phyloP scores from a whole-genome alignment of 2,113 vertebrate species.

The Vulpes vulpes region DNA sequence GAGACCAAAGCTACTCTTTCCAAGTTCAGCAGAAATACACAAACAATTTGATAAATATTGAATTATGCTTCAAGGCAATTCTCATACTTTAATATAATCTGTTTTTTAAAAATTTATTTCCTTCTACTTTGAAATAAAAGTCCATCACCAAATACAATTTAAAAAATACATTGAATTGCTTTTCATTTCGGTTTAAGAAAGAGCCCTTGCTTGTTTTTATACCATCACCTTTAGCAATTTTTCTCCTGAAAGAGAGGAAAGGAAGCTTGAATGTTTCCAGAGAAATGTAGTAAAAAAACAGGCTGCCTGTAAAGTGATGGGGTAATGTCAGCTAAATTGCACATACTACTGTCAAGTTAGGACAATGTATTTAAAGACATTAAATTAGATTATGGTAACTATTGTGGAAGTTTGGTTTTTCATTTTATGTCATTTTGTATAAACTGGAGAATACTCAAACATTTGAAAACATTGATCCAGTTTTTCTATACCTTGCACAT shows the following conservation, averaged over 20 bases:
- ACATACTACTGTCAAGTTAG: not conserved
- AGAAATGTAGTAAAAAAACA: not conserved
- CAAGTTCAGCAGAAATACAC: conserved; percentile 52
- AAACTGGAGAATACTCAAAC: conserved; percentile 1
- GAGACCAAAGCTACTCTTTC: conserved; percentile 40
- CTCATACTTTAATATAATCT: not conserved
- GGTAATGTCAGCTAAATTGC: not conserved
- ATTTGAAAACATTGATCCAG: not conserved
- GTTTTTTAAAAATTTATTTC: conserved; percentile 55
- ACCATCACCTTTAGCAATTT: conserved; percentile 27
- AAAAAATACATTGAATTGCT: conserved; percentile 46
- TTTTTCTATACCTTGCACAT: not conserved
- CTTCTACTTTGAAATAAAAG: conserved; percentile 37
- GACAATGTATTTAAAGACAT: conserved; percentile 11
- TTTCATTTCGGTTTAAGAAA: conserved; percentile 38
- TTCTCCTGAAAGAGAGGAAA: not conserved
- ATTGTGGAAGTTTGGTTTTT: conserved; percentile 3
- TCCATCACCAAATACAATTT: conserved; percentile 47
- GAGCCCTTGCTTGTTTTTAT: conserved; percentile 37
- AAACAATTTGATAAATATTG: conserved; percentile 60
- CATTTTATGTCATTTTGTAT: not conserved
- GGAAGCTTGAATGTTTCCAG: not conserved
- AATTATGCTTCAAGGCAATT: conserved; percentile 61
- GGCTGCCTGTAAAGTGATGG: not conserved
- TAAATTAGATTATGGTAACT: not conserved